Conservation (phyloP, 2,888 invertebrate genomes). For the Plemyria rubiginata region DNA sequence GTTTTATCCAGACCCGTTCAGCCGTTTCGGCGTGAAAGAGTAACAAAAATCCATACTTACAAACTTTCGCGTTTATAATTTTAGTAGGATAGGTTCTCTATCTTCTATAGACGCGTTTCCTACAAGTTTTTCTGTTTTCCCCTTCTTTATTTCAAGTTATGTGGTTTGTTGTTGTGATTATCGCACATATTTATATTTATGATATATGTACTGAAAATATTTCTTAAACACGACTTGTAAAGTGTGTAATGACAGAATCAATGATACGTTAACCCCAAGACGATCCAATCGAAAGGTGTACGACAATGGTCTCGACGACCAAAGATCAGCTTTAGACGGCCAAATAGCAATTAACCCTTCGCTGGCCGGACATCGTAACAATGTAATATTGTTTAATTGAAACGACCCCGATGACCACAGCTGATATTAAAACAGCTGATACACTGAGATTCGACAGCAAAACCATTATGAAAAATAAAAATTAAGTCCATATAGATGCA, state of each 20-base stretch:
- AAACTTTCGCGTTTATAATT: too few relatives aligned
- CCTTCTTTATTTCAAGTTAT: too few relatives aligned
- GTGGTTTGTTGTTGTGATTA: too few relatives aligned
- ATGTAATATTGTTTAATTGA: constrained; percentile 82
- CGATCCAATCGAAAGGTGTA: constrained; percentile 73
- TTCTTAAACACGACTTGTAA: not conserved
- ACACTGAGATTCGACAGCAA: constrained; percentile 34
- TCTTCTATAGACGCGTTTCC: too few relatives aligned
- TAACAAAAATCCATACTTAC: too few relatives aligned
- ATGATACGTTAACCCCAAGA: constrained; percentile 42
- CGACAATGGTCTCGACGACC: constrained; percentile 68
- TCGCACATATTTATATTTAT: too few relatives aligned
- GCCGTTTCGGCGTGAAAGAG: too few relatives aligned
- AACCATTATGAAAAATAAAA: not conserved
- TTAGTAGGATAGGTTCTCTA: too few relatives aligned
- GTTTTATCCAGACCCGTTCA: too few relatives aligned
- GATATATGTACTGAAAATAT: not conserved
- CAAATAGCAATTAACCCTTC: constrained; percentile 80
- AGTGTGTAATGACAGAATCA: constrained; percentile 16
- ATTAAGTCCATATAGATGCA: too few relatives aligned
- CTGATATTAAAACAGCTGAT: constrained; percentile 35
- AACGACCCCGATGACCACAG: constrained; percentile 67
- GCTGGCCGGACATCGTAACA: constrained; percentile 65
- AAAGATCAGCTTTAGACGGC: constrained; percentile 74
- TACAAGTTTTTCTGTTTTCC: too few relatives aligned